Conservation (phyloP, 2,888 invertebrate genomes). For the Melanchra persicariae region DNA sequence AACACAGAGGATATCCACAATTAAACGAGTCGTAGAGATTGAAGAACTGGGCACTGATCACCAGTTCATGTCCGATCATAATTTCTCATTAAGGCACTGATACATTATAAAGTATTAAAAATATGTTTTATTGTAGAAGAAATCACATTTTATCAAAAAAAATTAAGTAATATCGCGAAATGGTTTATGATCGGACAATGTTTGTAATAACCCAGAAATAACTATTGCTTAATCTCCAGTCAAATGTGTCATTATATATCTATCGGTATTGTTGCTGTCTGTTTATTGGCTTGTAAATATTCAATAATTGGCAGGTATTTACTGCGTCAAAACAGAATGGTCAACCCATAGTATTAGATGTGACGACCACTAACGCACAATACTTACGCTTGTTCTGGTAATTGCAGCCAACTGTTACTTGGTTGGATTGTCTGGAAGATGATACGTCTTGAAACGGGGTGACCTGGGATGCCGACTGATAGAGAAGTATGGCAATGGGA, state of each 20-base stretch:
- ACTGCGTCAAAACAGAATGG: too few relatives aligned
- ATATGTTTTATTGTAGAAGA: not conserved
- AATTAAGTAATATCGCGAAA: not conserved
- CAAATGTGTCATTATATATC: not conserved
- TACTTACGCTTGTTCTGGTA: not conserved
- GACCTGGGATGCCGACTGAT: too few relatives aligned
- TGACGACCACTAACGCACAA: not conserved
- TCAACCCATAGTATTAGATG: not conserved
- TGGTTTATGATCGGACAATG: not conserved
- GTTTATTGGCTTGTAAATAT: not conserved
- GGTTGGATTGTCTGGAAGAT: too few relatives aligned
- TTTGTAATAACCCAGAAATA: not conserved
- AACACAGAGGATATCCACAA: too few relatives aligned
- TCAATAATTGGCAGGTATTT: too few relatives aligned
- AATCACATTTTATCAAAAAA: not conserved
- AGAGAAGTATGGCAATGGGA: too few relatives aligned
- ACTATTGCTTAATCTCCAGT: not conserved
- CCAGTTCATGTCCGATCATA: too few relatives aligned
- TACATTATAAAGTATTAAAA: too few relatives aligned
- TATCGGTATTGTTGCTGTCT: not conserved
- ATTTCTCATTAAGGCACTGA: too few relatives aligned
- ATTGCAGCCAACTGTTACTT: not conserved
- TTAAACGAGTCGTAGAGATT: too few relatives aligned
- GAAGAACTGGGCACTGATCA: too few relatives aligned
- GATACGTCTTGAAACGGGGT: too few relatives aligned